Evolutionary conservation across 2,888 invertebrate species (phyloP).

Genomic region (Oscheius sp.): DNA sequence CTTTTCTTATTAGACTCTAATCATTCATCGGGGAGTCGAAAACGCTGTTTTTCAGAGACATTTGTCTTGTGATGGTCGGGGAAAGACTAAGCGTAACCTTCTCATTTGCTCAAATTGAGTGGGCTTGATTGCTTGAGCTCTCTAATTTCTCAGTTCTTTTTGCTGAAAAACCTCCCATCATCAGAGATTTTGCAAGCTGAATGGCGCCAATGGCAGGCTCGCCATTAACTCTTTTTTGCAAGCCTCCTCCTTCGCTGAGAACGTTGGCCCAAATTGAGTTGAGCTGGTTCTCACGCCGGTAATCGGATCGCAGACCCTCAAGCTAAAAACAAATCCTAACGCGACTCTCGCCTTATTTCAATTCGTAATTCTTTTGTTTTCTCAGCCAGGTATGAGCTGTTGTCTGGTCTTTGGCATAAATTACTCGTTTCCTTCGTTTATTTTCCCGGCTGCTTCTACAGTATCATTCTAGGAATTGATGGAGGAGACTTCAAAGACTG

Average conservation of each 20-base stretch:
- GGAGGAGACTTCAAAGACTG: slow-evolving; percentile 1
- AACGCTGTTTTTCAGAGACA: neutral
- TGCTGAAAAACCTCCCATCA: neutral
- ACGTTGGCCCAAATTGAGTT: slow-evolving; percentile 22
- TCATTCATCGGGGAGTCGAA: too few species aligned
- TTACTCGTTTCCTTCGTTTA: neutral
- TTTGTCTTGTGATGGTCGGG: too few species aligned
- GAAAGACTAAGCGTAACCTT: neutral
- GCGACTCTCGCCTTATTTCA: too few species aligned
- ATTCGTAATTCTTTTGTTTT: neutral
- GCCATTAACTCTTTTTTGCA: neutral
- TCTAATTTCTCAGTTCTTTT: neutral
- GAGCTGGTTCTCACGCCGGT: slow-evolving; percentile 28
- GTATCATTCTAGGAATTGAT: neutral
- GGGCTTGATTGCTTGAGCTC: neutral
- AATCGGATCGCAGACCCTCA: slow-evolving; percentile 16
- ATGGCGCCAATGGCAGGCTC: neutral
- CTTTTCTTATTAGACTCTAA: too few species aligned
- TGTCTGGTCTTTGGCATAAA: neutral
- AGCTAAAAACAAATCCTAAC: slow-evolving; percentile 6
- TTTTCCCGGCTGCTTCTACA: neutral
- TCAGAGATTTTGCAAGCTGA: neutral
- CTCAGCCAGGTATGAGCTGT: neutral
- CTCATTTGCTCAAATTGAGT: neutral
- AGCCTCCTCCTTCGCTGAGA: neutral